Conservation (phyloP, 2,113 vertebrate species). For the Salvator merianae region DNA sequence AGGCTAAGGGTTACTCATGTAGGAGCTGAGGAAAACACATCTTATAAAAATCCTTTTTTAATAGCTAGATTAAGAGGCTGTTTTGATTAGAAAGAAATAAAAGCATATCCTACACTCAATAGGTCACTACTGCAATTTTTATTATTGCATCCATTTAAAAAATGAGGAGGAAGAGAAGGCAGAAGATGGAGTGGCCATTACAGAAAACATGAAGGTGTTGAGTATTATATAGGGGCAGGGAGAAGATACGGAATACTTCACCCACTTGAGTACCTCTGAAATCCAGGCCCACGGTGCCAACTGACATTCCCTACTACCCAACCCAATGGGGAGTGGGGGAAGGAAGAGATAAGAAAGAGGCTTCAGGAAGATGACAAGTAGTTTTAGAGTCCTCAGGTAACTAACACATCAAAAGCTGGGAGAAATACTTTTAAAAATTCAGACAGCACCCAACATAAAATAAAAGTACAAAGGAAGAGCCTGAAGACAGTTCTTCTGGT, state of each 20-base stretch:
- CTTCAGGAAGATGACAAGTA: constrained; percentile 30
- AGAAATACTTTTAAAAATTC: constrained; percentile 44
- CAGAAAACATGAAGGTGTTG: constrained; percentile 24
- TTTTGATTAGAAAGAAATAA: neutral
- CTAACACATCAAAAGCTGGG: constrained; percentile 47
- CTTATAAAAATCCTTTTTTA: neutral
- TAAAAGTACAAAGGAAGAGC: constrained; percentile 34
- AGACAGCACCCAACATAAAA: constrained; percentile 33
- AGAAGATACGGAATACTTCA: neutral
- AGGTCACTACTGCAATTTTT: constrained; percentile 43
- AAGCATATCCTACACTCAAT: neutral
- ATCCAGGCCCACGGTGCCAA: constrained; percentile 16
- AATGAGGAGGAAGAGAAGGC: constrained; percentile 13
- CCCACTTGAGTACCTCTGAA: constrained; percentile 17
- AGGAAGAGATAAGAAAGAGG: constrained; percentile 47
- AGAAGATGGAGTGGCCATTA: neutral
- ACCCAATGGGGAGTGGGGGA: constrained; percentile 50
- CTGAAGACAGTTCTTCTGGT: constrained; percentile 42
- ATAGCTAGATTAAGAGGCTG: neutral
- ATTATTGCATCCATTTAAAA: constrained; percentile 38
- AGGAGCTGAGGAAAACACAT: neutral
- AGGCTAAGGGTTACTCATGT: neutral
- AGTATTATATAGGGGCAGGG: neutral
- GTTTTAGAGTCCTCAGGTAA: constrained; percentile 33
- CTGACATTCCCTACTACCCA: constrained; percentile 40